Evolutionary conservation across 2,113 vertebrate genomes (phyloP), one percentile per base, ranked within the genome.

Genomic region (Vidua chalybeata): DNA sequence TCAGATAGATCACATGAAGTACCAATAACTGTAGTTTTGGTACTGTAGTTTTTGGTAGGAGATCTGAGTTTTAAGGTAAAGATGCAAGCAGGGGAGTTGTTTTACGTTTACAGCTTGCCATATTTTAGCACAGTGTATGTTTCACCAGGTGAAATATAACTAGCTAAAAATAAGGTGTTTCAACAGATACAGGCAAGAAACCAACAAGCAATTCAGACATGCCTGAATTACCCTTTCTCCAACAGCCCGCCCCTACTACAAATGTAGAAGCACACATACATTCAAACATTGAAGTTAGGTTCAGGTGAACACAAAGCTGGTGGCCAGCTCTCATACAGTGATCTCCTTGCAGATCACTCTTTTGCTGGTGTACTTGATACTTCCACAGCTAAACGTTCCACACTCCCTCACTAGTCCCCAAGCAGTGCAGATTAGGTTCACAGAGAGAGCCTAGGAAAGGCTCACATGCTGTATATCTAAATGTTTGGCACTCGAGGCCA

Each of bases 381-480:
- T 63, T 87, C 48, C 23, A 63, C 30, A 63, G 33, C 35, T 67
- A 46, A 84, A 89, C 33, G 48, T 7, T 85, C 28, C 37, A 55
- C 16, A 33, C 2, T 5, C 41, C 39, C 49, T 90, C 6, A 1
- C 27, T 43, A 88, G 68, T 8, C 14, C 11, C 31, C 14, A n/a
- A 0, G 14, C 49, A 52, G 13, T 1, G 41, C 31, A 61, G 62
- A 49, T 26, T n/a, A 56, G 0, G 1, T 11, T 79, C 55, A 37
- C 52, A 56, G 26, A n/a, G 35, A 21, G 33, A n/a, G 16, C 18
- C 83, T 37, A 26, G 33, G 33, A 67, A 81, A 78, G 55, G 6
- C 0, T 26, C 58, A 26, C 7, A 15, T 6, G 31, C 10, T 74
- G 71, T 15, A 15, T 7, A n/a, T 24, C 22, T 17, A 46, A 87